Conservation (phyloP, 2,113 vertebrate genomes). For the Psittacara wagleri region DNA sequence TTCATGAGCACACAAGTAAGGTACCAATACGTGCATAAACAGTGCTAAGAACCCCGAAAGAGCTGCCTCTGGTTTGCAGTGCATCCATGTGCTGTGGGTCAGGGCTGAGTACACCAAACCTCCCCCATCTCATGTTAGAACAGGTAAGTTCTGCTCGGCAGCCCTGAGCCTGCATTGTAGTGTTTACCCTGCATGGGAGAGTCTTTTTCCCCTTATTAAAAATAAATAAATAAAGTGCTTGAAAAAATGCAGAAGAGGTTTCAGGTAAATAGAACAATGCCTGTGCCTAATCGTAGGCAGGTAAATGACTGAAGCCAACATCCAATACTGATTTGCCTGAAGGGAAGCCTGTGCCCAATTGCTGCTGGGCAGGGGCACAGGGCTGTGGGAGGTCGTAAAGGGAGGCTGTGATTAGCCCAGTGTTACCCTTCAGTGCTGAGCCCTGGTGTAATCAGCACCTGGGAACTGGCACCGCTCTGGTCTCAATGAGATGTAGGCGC, state of each 20-base stretch:
- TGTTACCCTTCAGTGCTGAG: background rate
- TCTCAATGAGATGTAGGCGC: background rate
- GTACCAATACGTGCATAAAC: constrained; percentile 8
- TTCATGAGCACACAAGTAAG: background rate
- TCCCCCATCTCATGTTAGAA: rapidly evolving
- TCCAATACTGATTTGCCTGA: background rate
- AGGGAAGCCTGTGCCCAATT: background rate
- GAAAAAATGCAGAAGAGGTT: background rate
- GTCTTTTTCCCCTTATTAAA: background rate
- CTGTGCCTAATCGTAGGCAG: background rate
- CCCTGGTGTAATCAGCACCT: background rate
- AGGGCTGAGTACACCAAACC: background rate
- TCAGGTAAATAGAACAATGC: background rate
- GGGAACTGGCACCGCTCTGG: background rate
- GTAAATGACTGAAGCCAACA: background rate
- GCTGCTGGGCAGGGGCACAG: background rate
- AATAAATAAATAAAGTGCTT: constrained; percentile 53
- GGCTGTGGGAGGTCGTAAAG: background rate
- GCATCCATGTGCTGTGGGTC: background rate
- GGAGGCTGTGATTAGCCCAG: background rate
- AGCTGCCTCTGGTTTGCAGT: background rate
- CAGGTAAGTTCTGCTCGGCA: background rate
- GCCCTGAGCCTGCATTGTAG: rapidly evolving
- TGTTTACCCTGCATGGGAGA: rapidly evolving
- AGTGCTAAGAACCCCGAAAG: background rate